Evolutionary conservation across 2,888 invertebrate genomes (phyloP).

Genomic region (Polyploca ridens): DNA sequence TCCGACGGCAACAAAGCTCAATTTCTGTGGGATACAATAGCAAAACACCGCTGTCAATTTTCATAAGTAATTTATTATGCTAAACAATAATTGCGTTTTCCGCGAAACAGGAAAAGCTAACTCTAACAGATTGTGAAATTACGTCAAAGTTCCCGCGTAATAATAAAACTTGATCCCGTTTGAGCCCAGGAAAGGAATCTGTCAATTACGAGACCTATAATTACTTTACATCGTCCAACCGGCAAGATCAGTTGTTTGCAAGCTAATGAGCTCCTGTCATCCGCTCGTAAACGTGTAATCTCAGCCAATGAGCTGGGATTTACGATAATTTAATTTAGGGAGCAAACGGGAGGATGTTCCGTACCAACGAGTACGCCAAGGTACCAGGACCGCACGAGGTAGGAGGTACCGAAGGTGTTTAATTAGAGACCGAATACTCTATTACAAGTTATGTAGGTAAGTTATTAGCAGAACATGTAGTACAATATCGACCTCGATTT

Average conservation of each 20-base stretch:
- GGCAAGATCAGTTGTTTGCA: constrained; percentile 40
- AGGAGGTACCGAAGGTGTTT: constrained; percentile 50
- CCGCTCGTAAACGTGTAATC: constrained; percentile 41
- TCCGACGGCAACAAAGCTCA: too few species aligned
- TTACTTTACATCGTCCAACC: constrained; percentile 36
- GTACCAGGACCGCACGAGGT: constrained; percentile 14
- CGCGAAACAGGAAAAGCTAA: constrained; percentile 2
- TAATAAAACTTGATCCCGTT: constrained; percentile 34
- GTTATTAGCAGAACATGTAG: constrained; percentile 26
- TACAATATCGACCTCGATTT: background rate
- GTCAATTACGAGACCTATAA: constrained; percentile 42
- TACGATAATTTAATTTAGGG: constrained; percentile 56
- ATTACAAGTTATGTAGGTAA: constrained; percentile 36
- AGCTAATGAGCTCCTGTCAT: constrained; percentile 41
- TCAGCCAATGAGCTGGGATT: constrained; percentile 44
- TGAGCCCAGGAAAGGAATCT: constrained; percentile 25
- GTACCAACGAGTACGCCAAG: too few species aligned
- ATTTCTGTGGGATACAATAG: background rate
- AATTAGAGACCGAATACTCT: constrained; percentile 45
- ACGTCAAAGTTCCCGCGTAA: constrained; percentile 24
- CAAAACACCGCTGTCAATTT: constrained; percentile 9
- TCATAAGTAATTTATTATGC: constrained; percentile 34
- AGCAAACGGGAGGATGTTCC: constrained; percentile 27
- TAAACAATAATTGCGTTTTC: constrained; percentile 33
- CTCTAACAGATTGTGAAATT: constrained; percentile 31